These are phyloP conservation scores for Athalia circularis DNA, from an alignment of 2,888 invertebrate genomes.

Conservation along the genomic window DNA sequence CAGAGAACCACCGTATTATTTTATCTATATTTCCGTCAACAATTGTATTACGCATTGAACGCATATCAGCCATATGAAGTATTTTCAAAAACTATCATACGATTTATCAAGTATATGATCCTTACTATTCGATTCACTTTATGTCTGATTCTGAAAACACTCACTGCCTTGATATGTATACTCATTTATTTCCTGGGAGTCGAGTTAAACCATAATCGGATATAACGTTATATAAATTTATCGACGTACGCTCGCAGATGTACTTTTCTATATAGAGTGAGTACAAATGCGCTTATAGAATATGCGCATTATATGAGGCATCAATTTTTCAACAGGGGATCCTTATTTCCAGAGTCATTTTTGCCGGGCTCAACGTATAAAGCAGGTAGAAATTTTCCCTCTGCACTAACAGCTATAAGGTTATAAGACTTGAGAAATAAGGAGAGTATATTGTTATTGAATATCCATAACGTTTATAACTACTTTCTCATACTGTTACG, in stretches of 20 bases:
- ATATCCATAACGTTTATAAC: conserved; percentile 21
- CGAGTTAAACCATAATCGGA: conserved; percentile 17
- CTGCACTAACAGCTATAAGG: background rate
- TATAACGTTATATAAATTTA: conserved; percentile 15
- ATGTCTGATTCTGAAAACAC: background rate
- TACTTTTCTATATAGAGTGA: conserved; percentile 3
- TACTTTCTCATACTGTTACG: conserved; percentile 18
- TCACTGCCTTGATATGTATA: background rate
- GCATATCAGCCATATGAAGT: too few species aligned
- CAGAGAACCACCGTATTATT: too few species aligned
- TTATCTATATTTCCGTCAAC: background rate
- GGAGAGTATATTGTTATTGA: conserved; percentile 26
- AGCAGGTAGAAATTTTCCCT: conserved; percentile 5
- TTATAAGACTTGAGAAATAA: background rate
- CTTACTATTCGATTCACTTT: background rate
- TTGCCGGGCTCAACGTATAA: background rate
- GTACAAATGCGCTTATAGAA: conserved; percentile 25
- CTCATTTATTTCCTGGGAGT: conserved; percentile 22
- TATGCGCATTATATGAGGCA: conserved; percentile 1
- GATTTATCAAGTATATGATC: background rate
- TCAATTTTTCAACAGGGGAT: conserved; percentile 26
- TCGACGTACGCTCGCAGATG: background rate
- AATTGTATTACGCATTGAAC: background rate
- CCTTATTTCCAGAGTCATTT: conserved; percentile 16
- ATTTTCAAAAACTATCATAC: too few species aligned